Percentiles rank a stretch among this genome's conserved stretches.
phyloP scores from a whole-genome alignment of 2,113 vertebrate species.

The Microtus montanus region DNA sequence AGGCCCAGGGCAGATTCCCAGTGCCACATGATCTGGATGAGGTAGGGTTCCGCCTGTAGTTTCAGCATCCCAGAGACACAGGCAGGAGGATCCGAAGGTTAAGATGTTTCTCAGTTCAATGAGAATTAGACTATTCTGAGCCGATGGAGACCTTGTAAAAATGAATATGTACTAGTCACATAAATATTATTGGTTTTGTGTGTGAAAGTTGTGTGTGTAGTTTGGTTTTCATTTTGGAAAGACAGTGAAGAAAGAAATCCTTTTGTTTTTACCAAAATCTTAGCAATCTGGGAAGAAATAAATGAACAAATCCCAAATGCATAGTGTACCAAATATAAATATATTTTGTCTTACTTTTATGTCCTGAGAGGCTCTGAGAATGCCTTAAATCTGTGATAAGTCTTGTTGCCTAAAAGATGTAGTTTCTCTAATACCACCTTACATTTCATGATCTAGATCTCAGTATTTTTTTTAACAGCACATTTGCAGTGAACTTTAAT shows the following conservation, averaged over 20 bases:
- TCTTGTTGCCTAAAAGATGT: neutral
- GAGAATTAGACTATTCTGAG: neutral
- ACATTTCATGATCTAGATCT: neutral
- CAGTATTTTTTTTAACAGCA: neutral
- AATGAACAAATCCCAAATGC: neutral
- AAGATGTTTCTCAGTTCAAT: neutral
- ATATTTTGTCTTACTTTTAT: neutral
- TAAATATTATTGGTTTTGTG: neutral
- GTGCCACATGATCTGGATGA: too few species aligned
- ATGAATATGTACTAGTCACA: neutral
- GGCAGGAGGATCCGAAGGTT: neutral
- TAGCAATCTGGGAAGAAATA: neutral
- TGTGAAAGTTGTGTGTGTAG: neutral
- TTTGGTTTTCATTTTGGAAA: neutral
- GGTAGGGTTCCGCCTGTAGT: too few species aligned
- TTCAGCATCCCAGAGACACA: neutral
- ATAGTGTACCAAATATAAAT: neutral
- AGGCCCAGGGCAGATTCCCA: neutral
- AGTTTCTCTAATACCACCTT: neutral
- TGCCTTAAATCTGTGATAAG: neutral
- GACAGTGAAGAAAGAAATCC: neutral
- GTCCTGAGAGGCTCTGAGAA: accelerated
- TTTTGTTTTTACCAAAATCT: neutral
- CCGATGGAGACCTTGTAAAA: neutral
- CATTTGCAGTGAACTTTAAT: neutral